Base-by-base conservation (phyloP, 2,797 vertebrate species). In the Notolepis coatsorum region DNA sequence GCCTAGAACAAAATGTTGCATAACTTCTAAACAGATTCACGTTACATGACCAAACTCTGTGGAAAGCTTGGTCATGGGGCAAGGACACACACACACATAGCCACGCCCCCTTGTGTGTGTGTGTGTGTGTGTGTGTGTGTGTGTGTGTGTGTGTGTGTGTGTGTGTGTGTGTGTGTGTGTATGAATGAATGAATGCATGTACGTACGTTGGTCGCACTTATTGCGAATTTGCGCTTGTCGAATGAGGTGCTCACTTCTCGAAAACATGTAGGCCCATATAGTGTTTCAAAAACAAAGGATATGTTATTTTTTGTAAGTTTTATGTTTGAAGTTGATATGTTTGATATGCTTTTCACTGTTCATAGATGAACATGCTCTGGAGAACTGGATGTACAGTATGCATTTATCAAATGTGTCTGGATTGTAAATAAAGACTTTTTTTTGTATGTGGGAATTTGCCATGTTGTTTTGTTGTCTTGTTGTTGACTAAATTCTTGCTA, bases 341-440 rank as follows among this genome's bases (percentile, higher is more conserved):
- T 77, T 72, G 33, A 68, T 73, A 72, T 18, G 15, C 10, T 77
- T 73, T 84, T 67, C 12, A 52, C 48, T 30, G 10, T 52, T 46
- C 43, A 37, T 23, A 42, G 25, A 41, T 35, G 49, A 33, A n/a
- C 41, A 57, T 15, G 45, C 2, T 48, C 9, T 27, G 17, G 28
- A 17, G 63, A 33, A 35, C 30, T n/a, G 2, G 45, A 10, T 28
- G 6, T 67, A 64, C 71, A n/a, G 31, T 59, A 70, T 33, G 21
- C n/a, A n/a, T 18, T 24, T 15, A 25, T 37, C 10, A 42, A n/a
- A n/a, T n/a, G n/a, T n/a, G n/a, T 30, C 25, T 60, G 42, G 50
- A 65, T 52, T 82, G 45, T 72, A 56, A 87, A 85, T 86, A 88
- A 85, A 85, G 28, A 41, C n/a, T 21, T 63, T 87, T 85, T 80